Conservation (phyloP, 2,888 invertebrate genomes). For the Torymus auratus region DNA sequence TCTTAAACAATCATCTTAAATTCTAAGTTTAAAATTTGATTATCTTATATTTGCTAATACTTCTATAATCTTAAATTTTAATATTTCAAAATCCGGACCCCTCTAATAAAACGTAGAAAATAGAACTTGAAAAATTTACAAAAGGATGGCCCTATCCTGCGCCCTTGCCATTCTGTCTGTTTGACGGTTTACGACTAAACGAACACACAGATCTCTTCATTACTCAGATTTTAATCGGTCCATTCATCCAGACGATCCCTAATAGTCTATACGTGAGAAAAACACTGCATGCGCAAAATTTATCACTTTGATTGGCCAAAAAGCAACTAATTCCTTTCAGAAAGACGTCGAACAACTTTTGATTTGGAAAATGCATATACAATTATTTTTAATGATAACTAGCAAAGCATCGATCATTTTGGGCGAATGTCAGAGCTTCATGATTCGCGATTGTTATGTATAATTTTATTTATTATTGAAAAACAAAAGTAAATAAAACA, state of each 20-base stretch:
- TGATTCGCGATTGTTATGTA: conserved; percentile 62
- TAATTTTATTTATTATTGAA: conserved; percentile 19
- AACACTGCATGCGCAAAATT: conserved; percentile 58
- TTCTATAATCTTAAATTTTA: conserved; percentile 29
- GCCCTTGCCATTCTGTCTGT: conserved; percentile 75
- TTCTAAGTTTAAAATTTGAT: background rate
- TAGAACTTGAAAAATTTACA: conserved; percentile 49
- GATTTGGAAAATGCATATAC: conserved; percentile 20
- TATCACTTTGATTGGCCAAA: conserved; percentile 41
- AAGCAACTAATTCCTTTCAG: conserved; percentile 46
- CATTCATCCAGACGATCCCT: conserved; percentile 48
- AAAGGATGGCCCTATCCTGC: conserved; percentile 74
- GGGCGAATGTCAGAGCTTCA: conserved; percentile 60
- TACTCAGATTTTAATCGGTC: conserved; percentile 38
- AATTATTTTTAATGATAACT: conserved; percentile 38
- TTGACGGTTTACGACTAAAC: conserved; percentile 60
- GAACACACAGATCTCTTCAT: conserved; percentile 39
- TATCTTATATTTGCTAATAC: background rate
- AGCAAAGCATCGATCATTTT: conserved; percentile 57
- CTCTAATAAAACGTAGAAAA: conserved; percentile 23
- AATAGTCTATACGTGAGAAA: conserved; percentile 43
- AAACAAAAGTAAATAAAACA: conserved; percentile 40
- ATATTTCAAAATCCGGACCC: conserved; percentile 47
- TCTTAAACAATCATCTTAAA: no score
- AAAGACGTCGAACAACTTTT: conserved; percentile 27